Conservation (phyloP, 2,888 invertebrate genomes). For the Geotrupes spiniger region DNA sequence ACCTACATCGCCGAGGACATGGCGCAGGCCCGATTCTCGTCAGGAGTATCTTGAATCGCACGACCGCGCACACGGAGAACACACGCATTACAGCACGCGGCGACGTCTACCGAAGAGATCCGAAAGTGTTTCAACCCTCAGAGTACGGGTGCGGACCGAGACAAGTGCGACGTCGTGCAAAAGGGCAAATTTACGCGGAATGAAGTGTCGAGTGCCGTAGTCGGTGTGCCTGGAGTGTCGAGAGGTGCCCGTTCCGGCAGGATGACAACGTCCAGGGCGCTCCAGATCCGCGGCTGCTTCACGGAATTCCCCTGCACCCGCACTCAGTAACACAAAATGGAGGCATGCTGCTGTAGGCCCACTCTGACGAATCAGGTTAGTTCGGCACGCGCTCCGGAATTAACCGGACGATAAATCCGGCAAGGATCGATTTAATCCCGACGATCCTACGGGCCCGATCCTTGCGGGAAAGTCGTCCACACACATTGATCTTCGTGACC, state of each 20-base stretch:
- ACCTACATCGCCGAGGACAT: constrained; percentile 29
- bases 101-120: constrained; percentile 36
- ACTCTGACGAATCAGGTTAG: constrained; percentile 49
- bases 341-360: constrained; percentile 44
- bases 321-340: constrained; percentile 40
- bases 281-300: constrained; percentile 33
- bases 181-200: constrained; percentile 35
- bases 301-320: constrained; percentile 36
- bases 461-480: background rate
- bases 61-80: constrained; percentile 28
- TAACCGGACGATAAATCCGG: constrained; percentile 9
- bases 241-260: constrained; percentile 13
- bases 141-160: constrained; percentile 45
- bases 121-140: constrained; percentile 41
- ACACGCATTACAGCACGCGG: constrained; percentile 34
- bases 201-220: constrained; percentile 37
- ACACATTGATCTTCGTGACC: constrained; percentile 39
- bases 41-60: constrained; percentile 22
- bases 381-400: constrained; percentile 23
- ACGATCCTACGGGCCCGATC: background rate
- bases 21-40: constrained; percentile 23
- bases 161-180: constrained; percentile 30
- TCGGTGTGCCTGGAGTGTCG: constrained; percentile 45
- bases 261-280: constrained; percentile 34
- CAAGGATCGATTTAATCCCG: background rate